phyloP scores from a whole-genome alignment of 2,797 vertebrate genomes.

The Sphaeramia orbicularis region DNA sequence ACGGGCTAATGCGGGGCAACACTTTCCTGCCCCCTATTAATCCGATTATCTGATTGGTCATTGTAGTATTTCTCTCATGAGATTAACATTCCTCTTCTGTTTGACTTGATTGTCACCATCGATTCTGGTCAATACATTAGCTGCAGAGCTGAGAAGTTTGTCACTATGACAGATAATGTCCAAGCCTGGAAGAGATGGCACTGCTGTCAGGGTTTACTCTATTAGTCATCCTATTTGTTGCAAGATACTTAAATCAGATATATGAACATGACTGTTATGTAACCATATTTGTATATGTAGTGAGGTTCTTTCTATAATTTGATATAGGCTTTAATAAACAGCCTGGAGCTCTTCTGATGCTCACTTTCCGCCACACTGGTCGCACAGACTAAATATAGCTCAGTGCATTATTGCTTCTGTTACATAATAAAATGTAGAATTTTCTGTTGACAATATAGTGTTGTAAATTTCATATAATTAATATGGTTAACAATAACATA shows the following conservation, averaged over 20 bases:
- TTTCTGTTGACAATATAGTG: neutral
- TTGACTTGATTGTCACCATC: slow-evolving; percentile 77
- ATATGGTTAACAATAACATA: neutral
- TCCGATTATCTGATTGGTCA: slow-evolving; percentile 79
- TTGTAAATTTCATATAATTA: neutral
- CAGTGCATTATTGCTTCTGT: slow-evolving; percentile 2
- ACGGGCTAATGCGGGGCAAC: slow-evolving; percentile 63
- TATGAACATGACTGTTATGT: slow-evolving; percentile 37
- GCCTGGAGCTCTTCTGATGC: slow-evolving; percentile 37
- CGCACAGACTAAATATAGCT: slow-evolving; percentile 13
- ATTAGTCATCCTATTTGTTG: slow-evolving; percentile 2
- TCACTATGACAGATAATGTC: slow-evolving; percentile 47
- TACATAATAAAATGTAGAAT: slow-evolving; percentile 31
- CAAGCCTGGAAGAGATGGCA: slow-evolving; percentile 20
- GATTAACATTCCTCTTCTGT: slow-evolving; percentile 84
- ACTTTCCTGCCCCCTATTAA: slow-evolving; percentile 74
- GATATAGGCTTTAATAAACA: slow-evolving; percentile 11
- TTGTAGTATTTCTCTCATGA: slow-evolving; percentile 70
- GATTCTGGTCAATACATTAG: slow-evolving; percentile 70
- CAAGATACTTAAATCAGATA: slow-evolving; percentile 7
- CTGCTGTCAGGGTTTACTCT: slow-evolving; percentile 9
- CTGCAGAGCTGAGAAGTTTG: slow-evolving; percentile 35
- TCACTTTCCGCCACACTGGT: slow-evolving; percentile 30
- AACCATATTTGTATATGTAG: slow-evolving; percentile 36
- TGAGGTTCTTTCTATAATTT: slow-evolving; percentile 9